phyloP scores from a whole-genome alignment of 2,888 invertebrate species.

The Parthenolecanium corni region DNA sequence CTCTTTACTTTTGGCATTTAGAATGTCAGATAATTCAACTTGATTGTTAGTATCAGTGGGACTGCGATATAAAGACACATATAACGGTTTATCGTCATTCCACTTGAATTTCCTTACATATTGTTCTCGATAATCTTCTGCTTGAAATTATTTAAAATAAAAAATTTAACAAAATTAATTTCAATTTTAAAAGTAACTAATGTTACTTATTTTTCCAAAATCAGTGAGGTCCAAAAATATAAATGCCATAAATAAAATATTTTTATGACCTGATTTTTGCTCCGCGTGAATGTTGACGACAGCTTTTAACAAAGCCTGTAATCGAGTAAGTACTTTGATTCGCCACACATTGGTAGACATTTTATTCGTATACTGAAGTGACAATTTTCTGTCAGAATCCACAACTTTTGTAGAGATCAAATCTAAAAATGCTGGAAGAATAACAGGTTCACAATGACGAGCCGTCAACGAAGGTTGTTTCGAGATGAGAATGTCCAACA shows the following conservation, averaged over 20 bases:
- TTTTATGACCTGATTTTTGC: not conserved
- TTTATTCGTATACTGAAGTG: constrained; percentile 38
- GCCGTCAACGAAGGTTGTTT: constrained; percentile 55
- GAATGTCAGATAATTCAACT: constrained; percentile 7
- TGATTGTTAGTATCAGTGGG: not conserved
- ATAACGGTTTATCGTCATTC: not conserved
- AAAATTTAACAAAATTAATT: not conserved
- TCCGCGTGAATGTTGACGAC: constrained; percentile 35
- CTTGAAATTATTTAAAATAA: not conserved
- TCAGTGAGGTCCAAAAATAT: not conserved
- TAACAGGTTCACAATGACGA: constrained; percentile 44
- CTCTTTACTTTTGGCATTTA: too few relatives aligned
- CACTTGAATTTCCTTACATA: constrained; percentile 11
- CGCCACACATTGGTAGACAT: constrained; percentile 68
- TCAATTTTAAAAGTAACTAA: not conserved
- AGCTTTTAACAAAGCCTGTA: constrained; percentile 49
- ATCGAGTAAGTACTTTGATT: constrained; percentile 57
- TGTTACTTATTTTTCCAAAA: too few relatives aligned
- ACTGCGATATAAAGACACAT: constrained; percentile 9
- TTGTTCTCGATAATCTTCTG: too few relatives aligned
- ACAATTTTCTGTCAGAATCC: constrained; percentile 29
- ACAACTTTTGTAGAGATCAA: constrained; percentile 56
- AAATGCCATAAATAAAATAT: not conserved
- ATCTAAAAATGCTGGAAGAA: constrained; percentile 68
- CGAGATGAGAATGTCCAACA: constrained; percentile 63